Percentiles rank a stretch among this genome's conserved stretches.
These are phyloP conservation scores for Entomobrya proxima DNA, from an alignment of 2,888 invertebrate genomes.

Conservation along the genomic window DNA sequence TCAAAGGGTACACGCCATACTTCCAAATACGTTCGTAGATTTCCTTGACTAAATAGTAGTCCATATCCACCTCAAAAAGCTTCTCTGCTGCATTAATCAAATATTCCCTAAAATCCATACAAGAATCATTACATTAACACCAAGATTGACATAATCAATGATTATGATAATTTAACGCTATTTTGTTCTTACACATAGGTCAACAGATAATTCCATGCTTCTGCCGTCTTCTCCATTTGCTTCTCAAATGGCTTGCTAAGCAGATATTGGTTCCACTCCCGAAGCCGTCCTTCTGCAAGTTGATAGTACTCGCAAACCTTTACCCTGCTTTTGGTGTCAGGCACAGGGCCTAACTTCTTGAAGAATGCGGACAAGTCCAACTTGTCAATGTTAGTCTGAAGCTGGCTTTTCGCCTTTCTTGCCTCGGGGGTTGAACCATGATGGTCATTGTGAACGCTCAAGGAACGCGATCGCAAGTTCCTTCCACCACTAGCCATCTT, in stretches of 20 bases:
- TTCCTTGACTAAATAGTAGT: slow-evolving; percentile 32
- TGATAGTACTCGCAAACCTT: too few species aligned
- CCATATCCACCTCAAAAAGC: background rate
- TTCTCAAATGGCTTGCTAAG: background rate
- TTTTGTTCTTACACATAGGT: background rate
- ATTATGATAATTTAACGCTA: background rate
- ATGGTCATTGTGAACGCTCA: too few species aligned
- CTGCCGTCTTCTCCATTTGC: background rate
- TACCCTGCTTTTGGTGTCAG: too few species aligned
- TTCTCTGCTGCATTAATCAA: background rate
- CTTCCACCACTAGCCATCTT: too few species aligned
- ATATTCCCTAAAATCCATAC: slow-evolving; percentile 22
- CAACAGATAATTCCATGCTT: background rate
- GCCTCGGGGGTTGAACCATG: too few species aligned
- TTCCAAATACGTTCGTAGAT: slow-evolving; percentile 60
- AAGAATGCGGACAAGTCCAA: too few species aligned
- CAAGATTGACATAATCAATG: background rate
- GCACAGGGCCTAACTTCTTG: too few species aligned
- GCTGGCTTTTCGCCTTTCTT: too few species aligned
- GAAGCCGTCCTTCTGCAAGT: too few species aligned
- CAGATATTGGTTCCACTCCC: background rate
- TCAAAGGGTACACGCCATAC: slow-evolving; percentile 53
- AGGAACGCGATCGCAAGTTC: too few species aligned
- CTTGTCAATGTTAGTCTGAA: too few species aligned
- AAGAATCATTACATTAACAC: background rate